These are phyloP conservation scores for Napeogenes inachia DNA, from an alignment of 2,888 invertebrate species.

Conservation along the genomic window DNA sequence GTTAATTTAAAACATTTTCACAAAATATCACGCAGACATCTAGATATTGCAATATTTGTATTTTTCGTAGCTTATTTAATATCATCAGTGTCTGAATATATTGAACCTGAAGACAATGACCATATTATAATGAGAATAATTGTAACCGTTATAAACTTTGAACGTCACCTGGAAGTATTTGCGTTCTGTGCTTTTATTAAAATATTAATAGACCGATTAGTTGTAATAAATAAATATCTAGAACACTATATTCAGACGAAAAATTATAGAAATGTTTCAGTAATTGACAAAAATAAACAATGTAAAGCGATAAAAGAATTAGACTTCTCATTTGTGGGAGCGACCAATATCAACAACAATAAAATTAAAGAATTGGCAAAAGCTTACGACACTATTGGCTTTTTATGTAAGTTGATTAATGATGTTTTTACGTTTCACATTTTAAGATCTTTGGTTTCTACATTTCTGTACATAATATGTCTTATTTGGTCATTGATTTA, in stretches of 20 bases:
- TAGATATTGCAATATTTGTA: slow-evolving; percentile 28
- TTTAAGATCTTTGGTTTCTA: slow-evolving; percentile 50
- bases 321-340: slow-evolving; percentile 39
- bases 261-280: slow-evolving; percentile 36
- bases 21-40: slow-evolving; percentile 26
- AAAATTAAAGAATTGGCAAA: slow-evolving; percentile 48
- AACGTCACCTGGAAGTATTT: slow-evolving; percentile 47
- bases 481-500: slow-evolving; percentile 52
- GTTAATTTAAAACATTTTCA: slow-evolving; percentile 36
- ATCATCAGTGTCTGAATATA: too few relatives aligned
- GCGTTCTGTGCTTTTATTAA: slow-evolving; percentile 44
- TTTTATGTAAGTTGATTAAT: slow-evolving; percentile 44
- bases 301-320: slow-evolving; percentile 20
- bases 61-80: slow-evolving; percentile 33
- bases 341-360: slow-evolving; percentile 36
- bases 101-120: neutral
- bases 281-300: slow-evolving; percentile 28
- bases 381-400: slow-evolving; percentile 48
- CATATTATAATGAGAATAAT: slow-evolving; percentile 5
- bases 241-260: slow-evolving; percentile 35
- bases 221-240: slow-evolving; percentile 44
- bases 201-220: slow-evolving; percentile 43
- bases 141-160: slow-evolving; percentile 13
- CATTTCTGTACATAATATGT: slow-evolving; percentile 50
- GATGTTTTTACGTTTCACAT: slow-evolving; percentile 53